These are phyloP conservation scores for Probaryconus sp. DNA, from an alignment of 1,140 invertebrate genomes.

Conservation along the genomic window DNA sequence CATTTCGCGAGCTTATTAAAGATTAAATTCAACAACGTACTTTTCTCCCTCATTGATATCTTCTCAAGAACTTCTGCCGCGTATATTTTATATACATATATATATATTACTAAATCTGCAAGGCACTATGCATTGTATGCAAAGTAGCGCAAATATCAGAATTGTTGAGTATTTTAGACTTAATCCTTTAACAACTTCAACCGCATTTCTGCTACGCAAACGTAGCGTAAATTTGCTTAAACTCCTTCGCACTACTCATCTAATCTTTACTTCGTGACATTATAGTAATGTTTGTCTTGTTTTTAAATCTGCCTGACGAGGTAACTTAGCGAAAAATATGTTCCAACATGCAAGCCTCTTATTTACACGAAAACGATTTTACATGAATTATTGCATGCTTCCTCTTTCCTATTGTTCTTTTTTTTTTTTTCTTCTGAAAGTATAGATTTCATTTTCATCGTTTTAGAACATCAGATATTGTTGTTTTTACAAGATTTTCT, in stretches of 20 bases:
- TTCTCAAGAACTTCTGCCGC: constrained; percentile 21
- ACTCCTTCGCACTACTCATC: constrained; percentile 35
- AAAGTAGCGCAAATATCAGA: constrained; percentile 56
- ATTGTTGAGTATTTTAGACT: constrained; percentile 50
- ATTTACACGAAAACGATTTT: too few species aligned
- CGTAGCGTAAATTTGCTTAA: constrained; percentile 45
- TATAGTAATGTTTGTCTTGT: constrained; percentile 22
- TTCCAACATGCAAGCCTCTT: too few species aligned
- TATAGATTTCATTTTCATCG: too few species aligned
- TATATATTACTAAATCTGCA: constrained; percentile 46
- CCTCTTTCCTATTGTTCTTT: too few species aligned
- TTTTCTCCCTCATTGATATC: constrained; percentile 7
- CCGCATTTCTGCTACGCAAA: constrained; percentile 44
- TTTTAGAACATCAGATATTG: too few species aligned
- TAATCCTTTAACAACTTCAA: constrained; percentile 56
- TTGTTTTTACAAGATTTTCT: too few species aligned
- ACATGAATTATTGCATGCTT: too few species aligned
- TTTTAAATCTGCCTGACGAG: constrained; percentile 36
- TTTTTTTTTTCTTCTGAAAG: too few species aligned
- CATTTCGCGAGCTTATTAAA: not conserved
- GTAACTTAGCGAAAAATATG: too few species aligned
- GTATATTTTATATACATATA: too few species aligned
- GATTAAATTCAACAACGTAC: constrained; percentile 22
- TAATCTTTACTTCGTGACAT: constrained; percentile 36
- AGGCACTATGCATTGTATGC: constrained; percentile 37